Evolutionary conservation across 2,888 invertebrate genomes (phyloP).

Genomic region (Mythimna impura): DNA sequence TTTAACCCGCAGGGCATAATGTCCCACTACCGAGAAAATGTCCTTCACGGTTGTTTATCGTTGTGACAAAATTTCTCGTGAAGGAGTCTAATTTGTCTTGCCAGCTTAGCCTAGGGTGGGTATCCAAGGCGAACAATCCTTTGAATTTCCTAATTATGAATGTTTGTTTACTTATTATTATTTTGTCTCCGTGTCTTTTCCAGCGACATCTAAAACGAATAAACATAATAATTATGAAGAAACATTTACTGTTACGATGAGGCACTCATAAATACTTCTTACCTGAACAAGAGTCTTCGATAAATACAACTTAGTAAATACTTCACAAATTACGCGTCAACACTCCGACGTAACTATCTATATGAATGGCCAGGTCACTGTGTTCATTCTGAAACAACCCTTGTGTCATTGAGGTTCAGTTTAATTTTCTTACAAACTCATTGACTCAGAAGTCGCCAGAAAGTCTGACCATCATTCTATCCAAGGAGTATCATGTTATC

Average conservation of each 20-base stretch:
- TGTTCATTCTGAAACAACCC: background rate
- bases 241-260: background rate
- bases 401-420: background rate
- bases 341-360: background rate
- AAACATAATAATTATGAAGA: background rate
- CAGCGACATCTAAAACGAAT: background rate
- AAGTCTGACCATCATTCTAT: too few relatives aligned
- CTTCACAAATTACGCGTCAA: background rate
- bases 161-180: background rate
- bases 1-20: background rate
- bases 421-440: background rate
- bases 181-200: too few relatives aligned
- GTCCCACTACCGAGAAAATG: too few relatives aligned
- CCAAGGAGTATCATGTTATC: too few relatives aligned
- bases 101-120: background rate
- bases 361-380: background rate
- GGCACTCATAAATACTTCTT: background rate
- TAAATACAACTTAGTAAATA: slow-evolving; percentile 6
- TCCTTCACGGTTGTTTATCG: background rate
- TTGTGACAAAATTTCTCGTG: background rate
- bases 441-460: too few relatives aligned
- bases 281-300: slow-evolving; percentile 1
- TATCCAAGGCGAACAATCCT: background rate
- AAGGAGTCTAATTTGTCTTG: background rate
- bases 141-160: background rate